These are phyloP conservation scores for Salmo trutta DNA, from an alignment of 2,797 vertebrate genomes.

Conservation along the genomic window DNA sequence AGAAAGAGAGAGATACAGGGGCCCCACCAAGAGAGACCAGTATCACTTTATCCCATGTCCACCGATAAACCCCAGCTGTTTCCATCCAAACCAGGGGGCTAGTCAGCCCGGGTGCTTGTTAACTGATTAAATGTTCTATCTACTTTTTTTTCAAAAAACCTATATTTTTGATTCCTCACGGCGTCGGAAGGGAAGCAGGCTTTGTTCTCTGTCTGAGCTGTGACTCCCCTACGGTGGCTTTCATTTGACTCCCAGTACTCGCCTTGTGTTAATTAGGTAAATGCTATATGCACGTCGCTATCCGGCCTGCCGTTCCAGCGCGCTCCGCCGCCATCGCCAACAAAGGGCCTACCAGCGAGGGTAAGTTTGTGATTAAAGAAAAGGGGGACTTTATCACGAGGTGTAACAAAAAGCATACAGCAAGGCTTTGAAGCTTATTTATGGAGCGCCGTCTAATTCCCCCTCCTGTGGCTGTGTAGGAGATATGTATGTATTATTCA, in stretches of 20 bases:
- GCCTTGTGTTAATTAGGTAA: conserved; percentile 79
- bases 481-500: conserved; percentile 80
- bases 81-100: conserved; percentile 12
- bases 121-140: conserved; percentile 36
- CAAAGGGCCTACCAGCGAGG: conserved; percentile 70
- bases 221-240: conserved; percentile 69
- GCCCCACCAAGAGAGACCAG: neutral
- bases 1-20: neutral
- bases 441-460: conserved; percentile 75
- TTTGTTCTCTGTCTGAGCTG: conserved; percentile 66
- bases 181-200: conserved; percentile 53
- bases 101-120: neutral
- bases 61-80: conserved; percentile 28
- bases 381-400: conserved; percentile 73
- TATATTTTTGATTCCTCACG: conserved; percentile 35
- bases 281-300: conserved; percentile 65
- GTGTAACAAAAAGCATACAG: conserved; percentile 64
- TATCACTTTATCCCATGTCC: neutral
- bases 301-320: conserved; percentile 62
- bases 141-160: neutral
- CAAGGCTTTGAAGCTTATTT: conserved; percentile 77
- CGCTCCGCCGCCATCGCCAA: conserved; percentile 65
- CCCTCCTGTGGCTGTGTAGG: conserved; percentile 73
- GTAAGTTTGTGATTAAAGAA: conserved; percentile 76
- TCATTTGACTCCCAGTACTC: conserved; percentile 79